Evolutionary conservation across 2,888 invertebrate species (phyloP).

Genomic region (Drosophila anomelani): DNA sequence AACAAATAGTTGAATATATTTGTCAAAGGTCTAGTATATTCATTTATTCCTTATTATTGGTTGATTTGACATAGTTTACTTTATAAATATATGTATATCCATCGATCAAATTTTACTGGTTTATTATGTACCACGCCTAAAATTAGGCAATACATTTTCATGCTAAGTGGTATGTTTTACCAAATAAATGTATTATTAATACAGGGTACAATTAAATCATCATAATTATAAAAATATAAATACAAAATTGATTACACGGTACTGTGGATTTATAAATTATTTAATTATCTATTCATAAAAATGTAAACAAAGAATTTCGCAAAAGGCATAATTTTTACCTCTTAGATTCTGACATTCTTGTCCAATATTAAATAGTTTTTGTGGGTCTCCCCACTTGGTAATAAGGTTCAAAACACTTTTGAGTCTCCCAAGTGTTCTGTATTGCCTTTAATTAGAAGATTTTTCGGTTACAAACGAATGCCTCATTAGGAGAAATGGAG

Average conservation of each 20-base stretch:
- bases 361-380: background rate
- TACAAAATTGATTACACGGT: background rate
- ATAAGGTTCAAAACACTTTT: background rate
- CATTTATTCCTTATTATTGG: background rate
- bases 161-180: background rate
- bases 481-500: constrained; percentile 36
- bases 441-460: constrained; percentile 34
- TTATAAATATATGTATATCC: background rate
- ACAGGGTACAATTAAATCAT: background rate
- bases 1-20: background rate
- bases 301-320: background rate
- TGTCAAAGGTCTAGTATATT: too few relatives aligned
- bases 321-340: too few relatives aligned
- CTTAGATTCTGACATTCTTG: background rate
- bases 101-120: background rate
- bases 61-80: background rate
- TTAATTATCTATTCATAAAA: background rate
- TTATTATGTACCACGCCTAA: background rate
- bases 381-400: background rate
- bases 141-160: background rate
- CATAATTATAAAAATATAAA: background rate
- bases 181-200: background rate
- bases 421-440: background rate
- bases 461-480: constrained; percentile 29
- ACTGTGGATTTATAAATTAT: background rate